These are phyloP conservation scores for Orthonychiurus folsomi DNA, from an alignment of 2,888 invertebrate species.

Conservation along the genomic window DNA sequence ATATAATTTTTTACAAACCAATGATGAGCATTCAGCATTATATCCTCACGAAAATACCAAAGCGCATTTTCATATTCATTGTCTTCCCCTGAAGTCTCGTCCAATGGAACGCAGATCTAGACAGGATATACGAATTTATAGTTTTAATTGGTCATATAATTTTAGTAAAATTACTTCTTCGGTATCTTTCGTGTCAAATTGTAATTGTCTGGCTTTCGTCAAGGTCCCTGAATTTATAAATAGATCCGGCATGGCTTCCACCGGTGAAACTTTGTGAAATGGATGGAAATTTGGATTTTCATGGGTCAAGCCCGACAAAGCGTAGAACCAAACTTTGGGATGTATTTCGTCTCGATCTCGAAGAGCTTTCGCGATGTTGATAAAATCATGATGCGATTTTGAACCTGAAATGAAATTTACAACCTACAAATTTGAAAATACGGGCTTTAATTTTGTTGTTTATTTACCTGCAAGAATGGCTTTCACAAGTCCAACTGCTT, in stretches of 20 bases:
- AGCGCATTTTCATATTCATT: background rate
- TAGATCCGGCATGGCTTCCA: conserved; percentile 4
- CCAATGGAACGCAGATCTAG: background rate
- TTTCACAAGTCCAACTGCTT: background rate
- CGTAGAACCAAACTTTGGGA: conserved; percentile 9
- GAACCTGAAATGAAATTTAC: background rate
- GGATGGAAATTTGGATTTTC: background rate
- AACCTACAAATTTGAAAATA: no score
- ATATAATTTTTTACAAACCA: no score
- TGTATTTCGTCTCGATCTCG: background rate
- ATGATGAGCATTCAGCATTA: conserved; percentile 8
- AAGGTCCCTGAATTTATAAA: conserved; percentile 2
- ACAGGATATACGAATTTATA: background rate
- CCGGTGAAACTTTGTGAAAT: conserved; percentile 2
- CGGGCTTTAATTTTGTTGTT: no score
- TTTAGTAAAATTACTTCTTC: no score
- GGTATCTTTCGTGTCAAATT: no score
- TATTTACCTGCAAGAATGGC: background rate
- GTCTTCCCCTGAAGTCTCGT: conserved; percentile 3
- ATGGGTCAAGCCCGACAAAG: background rate
- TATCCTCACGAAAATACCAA: conserved; percentile 9
- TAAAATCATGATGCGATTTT: conserved; percentile 1
- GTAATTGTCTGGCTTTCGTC: background rate
- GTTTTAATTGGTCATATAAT: no score
- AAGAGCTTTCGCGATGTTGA: conserved; percentile 7